Percentiles rank a stretch among this genome's conserved stretches.
phyloP scores from a whole-genome alignment of 2,888 invertebrate genomes.

The Congeria kusceri region DNA sequence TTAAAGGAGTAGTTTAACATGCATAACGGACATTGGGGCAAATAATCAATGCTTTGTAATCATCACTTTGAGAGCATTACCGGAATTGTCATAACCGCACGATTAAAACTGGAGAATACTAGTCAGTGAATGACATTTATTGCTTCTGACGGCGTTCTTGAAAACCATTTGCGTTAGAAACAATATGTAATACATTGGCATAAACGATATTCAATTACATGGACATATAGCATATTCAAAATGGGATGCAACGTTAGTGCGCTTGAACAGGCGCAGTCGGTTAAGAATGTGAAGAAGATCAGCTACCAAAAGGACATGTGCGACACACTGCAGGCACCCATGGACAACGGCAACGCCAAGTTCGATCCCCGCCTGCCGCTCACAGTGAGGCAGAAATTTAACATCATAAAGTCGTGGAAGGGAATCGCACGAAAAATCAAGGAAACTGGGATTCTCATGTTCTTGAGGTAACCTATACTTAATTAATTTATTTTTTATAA shows the following conservation, averaged over 20 bases:
- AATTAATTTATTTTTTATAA: too few species aligned
- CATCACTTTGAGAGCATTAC: too few species aligned
- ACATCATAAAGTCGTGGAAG: slow-evolving; percentile 95
- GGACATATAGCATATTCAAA: neutral
- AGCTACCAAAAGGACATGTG: slow-evolving; percentile 8
- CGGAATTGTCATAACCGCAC: too few species aligned
- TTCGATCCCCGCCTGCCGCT: slow-evolving; percentile 92
- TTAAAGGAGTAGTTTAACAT: too few species aligned
- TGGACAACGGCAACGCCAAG: slow-evolving; percentile 38
- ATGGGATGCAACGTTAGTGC: slow-evolving; percentile 58
- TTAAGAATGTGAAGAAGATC: slow-evolving; percentile 15
- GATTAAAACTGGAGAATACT: too few species aligned
- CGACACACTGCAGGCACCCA: slow-evolving; percentile 15
- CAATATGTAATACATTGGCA: too few species aligned
- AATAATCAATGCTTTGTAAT: too few species aligned
- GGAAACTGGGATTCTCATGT: slow-evolving; percentile 95
- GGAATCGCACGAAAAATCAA: slow-evolving; percentile 95
- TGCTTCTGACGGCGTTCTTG: too few species aligned
- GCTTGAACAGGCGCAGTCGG: neutral
- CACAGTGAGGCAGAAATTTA: slow-evolving; percentile 94
- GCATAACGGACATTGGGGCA: too few species aligned
- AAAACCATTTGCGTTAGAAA: too few species aligned
- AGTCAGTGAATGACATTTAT: too few species aligned
- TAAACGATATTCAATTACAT: neutral
- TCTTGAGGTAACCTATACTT: slow-evolving; percentile 92